Base-by-base conservation (phyloP, 1,140 invertebrate genomes). In the Drosophila elegans region DNA sequence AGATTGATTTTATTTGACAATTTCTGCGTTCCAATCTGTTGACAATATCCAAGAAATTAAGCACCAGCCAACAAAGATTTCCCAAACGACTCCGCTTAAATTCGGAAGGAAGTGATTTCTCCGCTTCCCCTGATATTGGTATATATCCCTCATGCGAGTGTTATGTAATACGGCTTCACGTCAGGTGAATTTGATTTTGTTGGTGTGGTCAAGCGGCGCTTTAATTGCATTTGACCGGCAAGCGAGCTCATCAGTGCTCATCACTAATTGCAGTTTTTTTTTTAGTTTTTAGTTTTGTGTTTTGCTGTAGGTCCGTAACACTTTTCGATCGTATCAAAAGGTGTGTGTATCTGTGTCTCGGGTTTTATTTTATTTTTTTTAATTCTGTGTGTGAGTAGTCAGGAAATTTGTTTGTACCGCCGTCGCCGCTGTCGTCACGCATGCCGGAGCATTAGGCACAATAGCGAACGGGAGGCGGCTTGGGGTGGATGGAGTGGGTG, bases 401-500 rank as follows among this genome's bases (percentile, higher is more conserved):
- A 86, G 83, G 84, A 86, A 86, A 86, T 86, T 90, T 90, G 80
- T 80, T 90, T 82, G 75, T 74, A 83, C 77, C 82, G 73, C 67
- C 42, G 60, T 82, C 81, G 88, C 85, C 88, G 69, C 46, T 45
- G 71, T 74, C 84, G 90, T 91, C 90, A 91, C 90, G 90, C 90
- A 91, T 91, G 90, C 85, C 82, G 77, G 73, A 74, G 74, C 86
- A 91, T 91, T 86, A 59, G 77, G 90, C 84, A 91, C 90, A 91
- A 91, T 84, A 66, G 64, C 69, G 32, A 60, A 41, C 27, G 27
- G 60, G 53, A 39, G 21, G 36, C 59, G 45, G 21, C 16, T 29
- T 25, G 12, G 16, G 25, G 29, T 25, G 12, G 45, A 7, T 44
- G n/a, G 16, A n/a, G 51, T 53, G 51, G 39, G n/a, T 13, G 36